phyloP scores from a whole-genome alignment of 1,140 invertebrate genomes.

The Panagrolaimus sp. region DNA sequence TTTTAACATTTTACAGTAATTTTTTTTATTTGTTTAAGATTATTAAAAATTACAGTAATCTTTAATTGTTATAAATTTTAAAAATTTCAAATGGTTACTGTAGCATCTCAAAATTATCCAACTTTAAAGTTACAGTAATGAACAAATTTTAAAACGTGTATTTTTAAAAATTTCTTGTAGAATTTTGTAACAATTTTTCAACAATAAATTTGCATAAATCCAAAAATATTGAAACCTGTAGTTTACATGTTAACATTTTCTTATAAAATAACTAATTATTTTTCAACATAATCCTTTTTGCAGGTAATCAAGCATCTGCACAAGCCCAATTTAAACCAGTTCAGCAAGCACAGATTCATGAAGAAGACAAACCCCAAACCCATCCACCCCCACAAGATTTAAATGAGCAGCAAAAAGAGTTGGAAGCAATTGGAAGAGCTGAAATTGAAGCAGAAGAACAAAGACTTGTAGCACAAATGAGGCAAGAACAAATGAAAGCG shows the following conservation, averaged over 20 bases:
- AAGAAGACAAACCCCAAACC: background rate
- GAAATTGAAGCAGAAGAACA: constrained; percentile 16
- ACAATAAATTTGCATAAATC: too few species aligned
- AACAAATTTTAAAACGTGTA: too few species aligned
- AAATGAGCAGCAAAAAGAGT: background rate
- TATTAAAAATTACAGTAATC: background rate
- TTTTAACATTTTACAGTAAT: too few species aligned
- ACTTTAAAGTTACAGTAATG: too few species aligned
- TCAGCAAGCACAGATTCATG: background rate
- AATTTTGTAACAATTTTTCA: too few species aligned
- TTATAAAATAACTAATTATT: too few species aligned
- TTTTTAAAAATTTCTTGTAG: too few species aligned
- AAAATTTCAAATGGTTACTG: too few species aligned
- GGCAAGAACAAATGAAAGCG: constrained; percentile 11
- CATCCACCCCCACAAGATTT: background rate
- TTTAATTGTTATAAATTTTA: background rate
- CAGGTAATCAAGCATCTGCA: background rate
- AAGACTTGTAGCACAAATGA: background rate
- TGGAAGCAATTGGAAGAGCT: constrained; percentile 8
- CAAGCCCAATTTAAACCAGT: background rate
- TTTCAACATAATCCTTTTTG: too few species aligned
- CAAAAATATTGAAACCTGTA: too few species aligned
- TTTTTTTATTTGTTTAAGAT: background rate
- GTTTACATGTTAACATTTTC: too few species aligned
- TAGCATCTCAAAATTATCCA: too few species aligned